Base-by-base conservation (phyloP, 2,797 vertebrate species). In the Geotrypetes seraphini region DNA sequence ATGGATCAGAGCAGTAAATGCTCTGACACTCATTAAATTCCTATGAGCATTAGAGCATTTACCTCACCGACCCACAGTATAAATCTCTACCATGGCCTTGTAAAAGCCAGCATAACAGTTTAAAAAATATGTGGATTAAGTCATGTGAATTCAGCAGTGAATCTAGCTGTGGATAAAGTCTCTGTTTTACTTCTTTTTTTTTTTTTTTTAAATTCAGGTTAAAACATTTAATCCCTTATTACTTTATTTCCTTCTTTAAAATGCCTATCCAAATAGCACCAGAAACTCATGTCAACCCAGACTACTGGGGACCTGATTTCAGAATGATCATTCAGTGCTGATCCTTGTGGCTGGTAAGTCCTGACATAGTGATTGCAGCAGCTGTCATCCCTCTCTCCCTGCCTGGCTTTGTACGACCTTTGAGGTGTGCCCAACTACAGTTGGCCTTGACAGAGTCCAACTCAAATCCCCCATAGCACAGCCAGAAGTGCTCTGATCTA, bases 101-200 rank as follows among this genome's bases (percentile, higher is more conserved):
- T n/a, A n/a, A n/a, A n/a, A n/a, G n/a, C n/a, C n/a, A n/a, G n/a
- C 66, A 66, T 76, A 66, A 67, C 81, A 78, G 81, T 83, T 78
- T 79, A 75, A 71, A 58, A 50, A 66, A 65, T 60, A 60, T 33
- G 39, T 57, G 69, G 79, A 50, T 69, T 67, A 71, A 62, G 50
- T 60, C 44, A 40, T 30, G 41, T 64, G 69, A 68, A 54, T 57
- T 53, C 62, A 66, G 53, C 36, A 45, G 78, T 77, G 75, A 71
- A 67, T 66, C 69, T 60, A 57, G 16, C 40, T 69, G 68, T 50
- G 42, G 67, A 57, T 57, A 60, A 43, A 67, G 51, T 63, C 64
- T 54, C 12, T 36, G 26, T 44, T 37, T 51, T 28, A 63, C 51
- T 70, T 63, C 57, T 67, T 70, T 63, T 57, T 67, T n/a, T 37